phyloP scores from a whole-genome alignment of 2,113 vertebrate species.

The Oxyura jamaicensis region DNA sequence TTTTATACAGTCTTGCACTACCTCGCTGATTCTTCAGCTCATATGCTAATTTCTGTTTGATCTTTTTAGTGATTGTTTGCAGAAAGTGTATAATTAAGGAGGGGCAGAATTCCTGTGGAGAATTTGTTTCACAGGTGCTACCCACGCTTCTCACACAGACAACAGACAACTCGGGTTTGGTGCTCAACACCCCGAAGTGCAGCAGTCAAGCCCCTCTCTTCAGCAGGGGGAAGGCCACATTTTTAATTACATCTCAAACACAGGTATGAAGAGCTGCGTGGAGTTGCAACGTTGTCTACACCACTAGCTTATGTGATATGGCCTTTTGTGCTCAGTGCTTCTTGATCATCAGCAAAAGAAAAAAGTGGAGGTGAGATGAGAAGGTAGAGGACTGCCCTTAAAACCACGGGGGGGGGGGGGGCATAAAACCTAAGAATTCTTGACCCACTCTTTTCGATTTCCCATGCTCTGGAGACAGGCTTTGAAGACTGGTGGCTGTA shows the following conservation, averaged over 20 bases:
- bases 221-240: not conserved
- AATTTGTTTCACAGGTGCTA: slow-evolving; percentile 61
- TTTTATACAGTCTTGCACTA: not conserved
- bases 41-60: slow-evolving; percentile 3
- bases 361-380: not conserved
- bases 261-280: not conserved
- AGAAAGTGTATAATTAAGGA: slow-evolving; percentile 62
- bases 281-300: not conserved
- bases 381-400: no score
- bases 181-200: slow-evolving; percentile 50
- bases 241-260: slow-evolving; percentile 30
- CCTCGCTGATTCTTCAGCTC: not conserved
- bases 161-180: slow-evolving; percentile 35
- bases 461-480: not conserved
- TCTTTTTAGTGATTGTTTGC: slow-evolving; percentile 23
- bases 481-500: not conserved
- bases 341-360: not conserved
- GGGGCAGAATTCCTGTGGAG: slow-evolving; percentile 12
- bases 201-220: slow-evolving; percentile 53
- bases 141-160: not conserved
- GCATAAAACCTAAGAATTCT: not conserved
- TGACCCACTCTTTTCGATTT: not conserved
- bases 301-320: not conserved
- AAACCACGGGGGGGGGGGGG: no score
- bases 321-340: not conserved